These are phyloP conservation scores for Platysteira castanea DNA, from an alignment of 2,113 vertebrate species.

Conservation along the genomic window DNA sequence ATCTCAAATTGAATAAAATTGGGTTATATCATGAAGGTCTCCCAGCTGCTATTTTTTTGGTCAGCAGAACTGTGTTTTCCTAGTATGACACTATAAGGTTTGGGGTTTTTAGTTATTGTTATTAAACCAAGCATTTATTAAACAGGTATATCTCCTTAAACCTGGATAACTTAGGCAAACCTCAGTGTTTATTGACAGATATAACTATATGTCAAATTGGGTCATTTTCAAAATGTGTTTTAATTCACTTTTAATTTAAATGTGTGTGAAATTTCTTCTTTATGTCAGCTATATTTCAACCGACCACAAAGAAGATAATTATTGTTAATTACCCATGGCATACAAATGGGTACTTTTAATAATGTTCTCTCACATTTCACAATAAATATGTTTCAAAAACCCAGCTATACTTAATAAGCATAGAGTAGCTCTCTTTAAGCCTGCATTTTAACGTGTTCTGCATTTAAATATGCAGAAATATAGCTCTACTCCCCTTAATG, in stretches of 20 bases:
- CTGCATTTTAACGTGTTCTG: conserved; percentile 16
- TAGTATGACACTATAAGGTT: not conserved
- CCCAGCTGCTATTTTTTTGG: not conserved
- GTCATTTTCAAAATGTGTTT: not conserved
- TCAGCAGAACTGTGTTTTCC: not conserved
- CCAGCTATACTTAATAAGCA: not conserved
- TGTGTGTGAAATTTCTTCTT: not conserved
- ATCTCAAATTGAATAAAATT: not conserved
- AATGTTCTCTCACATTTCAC: not conserved
- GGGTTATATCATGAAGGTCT: not conserved
- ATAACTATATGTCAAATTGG: not conserved
- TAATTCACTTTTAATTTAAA: not conserved
- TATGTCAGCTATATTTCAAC: not conserved
- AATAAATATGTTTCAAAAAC: not conserved
- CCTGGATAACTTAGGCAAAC: not conserved
- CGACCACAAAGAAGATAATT: not conserved
- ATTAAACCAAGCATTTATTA: not conserved
- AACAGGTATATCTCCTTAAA: not conserved
- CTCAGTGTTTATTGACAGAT: not conserved
- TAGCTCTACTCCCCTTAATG: not conserved
- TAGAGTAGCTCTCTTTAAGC: not conserved
- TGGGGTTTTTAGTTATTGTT: not conserved
- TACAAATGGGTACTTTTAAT: not conserved
- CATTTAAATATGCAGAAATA: not conserved
- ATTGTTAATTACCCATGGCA: not conserved